Conservation (phyloP, 2,113 vertebrate species). For the Microtus oregoni region DNA sequence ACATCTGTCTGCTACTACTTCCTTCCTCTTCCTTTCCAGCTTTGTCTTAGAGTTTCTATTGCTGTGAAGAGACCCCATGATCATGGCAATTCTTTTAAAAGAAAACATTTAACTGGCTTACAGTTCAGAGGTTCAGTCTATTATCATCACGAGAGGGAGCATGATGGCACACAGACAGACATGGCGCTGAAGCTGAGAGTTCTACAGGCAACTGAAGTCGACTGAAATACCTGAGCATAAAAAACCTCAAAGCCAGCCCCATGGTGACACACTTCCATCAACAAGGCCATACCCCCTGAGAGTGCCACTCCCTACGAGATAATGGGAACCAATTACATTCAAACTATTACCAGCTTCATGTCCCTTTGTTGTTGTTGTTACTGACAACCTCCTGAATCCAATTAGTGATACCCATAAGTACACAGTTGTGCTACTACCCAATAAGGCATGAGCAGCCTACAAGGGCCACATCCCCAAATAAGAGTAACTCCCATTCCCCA, state of each 20-base stretch:
- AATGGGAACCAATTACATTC: not conserved
- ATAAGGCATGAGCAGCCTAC: not conserved
- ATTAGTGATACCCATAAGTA: not conserved
- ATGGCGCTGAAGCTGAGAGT: not conserved
- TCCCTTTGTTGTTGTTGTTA: not conserved
- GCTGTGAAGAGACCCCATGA: not conserved
- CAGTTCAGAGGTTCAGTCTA: not conserved
- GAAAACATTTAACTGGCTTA: not conserved
- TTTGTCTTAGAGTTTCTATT: not conserved
- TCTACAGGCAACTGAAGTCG: not conserved
- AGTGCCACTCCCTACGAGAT: not conserved
- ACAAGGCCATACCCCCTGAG: not conserved
- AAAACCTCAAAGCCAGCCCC: not conserved
- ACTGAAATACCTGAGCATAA: not conserved
- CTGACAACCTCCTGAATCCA: not conserved
- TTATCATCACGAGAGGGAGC: not conserved
- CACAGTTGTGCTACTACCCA: not conserved
- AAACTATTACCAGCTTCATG: not conserved
- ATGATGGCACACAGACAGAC: not conserved
- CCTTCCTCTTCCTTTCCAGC: not conserved
- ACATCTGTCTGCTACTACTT: not conserved
- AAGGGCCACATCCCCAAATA: not conserved
- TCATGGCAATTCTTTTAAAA: not conserved
- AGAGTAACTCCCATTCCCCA: not conserved
- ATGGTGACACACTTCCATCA: not conserved